Conservation (phyloP, 2,888 invertebrate species). For the Pimpla rufipes region DNA sequence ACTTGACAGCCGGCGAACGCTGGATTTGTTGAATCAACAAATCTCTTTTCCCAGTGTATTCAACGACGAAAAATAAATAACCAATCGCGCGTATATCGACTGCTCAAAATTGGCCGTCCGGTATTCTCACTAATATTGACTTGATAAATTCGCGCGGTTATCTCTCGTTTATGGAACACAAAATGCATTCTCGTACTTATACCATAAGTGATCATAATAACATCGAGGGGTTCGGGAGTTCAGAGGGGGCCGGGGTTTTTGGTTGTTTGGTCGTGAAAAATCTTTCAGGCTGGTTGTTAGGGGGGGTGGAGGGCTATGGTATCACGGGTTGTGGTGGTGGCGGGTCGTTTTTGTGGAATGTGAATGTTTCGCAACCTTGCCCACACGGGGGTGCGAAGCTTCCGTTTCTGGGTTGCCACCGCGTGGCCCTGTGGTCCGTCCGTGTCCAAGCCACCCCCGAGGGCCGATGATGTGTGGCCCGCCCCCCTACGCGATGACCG, state of each 20-base stretch:
- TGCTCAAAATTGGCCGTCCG: neutral
- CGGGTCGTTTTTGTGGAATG: constrained; percentile 85
- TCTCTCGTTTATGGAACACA: constrained; percentile 48
- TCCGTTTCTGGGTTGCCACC: constrained; percentile 89
- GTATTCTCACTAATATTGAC: constrained; percentile 52
- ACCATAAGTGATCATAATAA: constrained; percentile 58
- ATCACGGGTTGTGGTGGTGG: constrained; percentile 45
- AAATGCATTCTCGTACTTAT: constrained; percentile 67
- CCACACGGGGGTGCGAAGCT: constrained; percentile 93
- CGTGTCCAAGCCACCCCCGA: constrained; percentile 85
- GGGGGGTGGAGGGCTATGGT: constrained; percentile 12
- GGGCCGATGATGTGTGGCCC: constrained; percentile 85
- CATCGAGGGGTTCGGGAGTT: constrained; percentile 55
- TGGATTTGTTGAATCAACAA: too few relatives aligned
- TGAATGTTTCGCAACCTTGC: constrained; percentile 91
- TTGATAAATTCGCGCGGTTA: constrained; percentile 19
- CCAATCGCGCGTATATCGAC: neutral
- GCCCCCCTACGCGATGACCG: constrained; percentile 85
- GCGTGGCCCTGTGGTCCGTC: constrained; percentile 84
- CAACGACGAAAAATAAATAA: neutral
- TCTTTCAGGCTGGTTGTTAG: constrained; percentile 12
- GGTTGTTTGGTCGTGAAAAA: constrained; percentile 36
- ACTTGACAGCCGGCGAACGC: too few relatives aligned
- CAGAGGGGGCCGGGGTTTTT: neutral
- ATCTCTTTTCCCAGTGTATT: too few relatives aligned